phyloP scores from a whole-genome alignment of 2,888 invertebrate species.

The Metellina segmentata region DNA sequence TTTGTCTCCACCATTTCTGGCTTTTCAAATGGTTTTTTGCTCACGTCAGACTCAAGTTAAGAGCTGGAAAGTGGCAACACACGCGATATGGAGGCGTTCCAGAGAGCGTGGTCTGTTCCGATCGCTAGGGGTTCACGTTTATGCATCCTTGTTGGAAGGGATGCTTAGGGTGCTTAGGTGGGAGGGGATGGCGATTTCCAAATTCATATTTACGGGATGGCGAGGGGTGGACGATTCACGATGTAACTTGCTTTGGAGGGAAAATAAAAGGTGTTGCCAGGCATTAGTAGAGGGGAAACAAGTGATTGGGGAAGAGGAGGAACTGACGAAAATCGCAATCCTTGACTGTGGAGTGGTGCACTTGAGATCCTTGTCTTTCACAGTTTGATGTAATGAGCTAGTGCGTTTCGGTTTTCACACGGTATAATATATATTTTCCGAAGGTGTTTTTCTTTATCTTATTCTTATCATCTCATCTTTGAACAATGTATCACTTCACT shows the following conservation, averaged over 20 bases:
- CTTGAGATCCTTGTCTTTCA: too few relatives aligned
- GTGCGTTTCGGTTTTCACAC: too few relatives aligned
- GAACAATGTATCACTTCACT: too few relatives aligned
- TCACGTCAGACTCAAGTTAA: slow-evolving; percentile 56
- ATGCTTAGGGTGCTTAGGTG: not conserved
- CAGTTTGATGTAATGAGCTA: too few relatives aligned
- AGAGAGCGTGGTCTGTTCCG: slow-evolving; percentile 22
- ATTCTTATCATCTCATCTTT: too few relatives aligned
- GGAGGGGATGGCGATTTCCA: slow-evolving; percentile 10
- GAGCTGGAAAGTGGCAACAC: slow-evolving; percentile 51
- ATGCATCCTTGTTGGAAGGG: not conserved
- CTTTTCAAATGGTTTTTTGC: slow-evolving; percentile 46
- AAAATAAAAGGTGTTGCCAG: slow-evolving; percentile 6
- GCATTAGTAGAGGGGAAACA: not conserved
- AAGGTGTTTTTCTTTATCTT: too few relatives aligned
- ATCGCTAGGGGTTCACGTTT: slow-evolving; percentile 38
- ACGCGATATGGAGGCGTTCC: slow-evolving; percentile 55
- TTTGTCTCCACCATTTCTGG: not conserved
- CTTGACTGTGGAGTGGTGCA: too few relatives aligned
- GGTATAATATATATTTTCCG: too few relatives aligned
- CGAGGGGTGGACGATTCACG: slow-evolving; percentile 35
- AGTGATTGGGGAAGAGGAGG: not conserved
- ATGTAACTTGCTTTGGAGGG: slow-evolving; percentile 1
- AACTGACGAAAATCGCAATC: not conserved
- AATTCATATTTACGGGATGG: slow-evolving; percentile 6